phyloP scores from a whole-genome alignment of 2,113 vertebrate genomes.

The Seriola aureovittata region DNA sequence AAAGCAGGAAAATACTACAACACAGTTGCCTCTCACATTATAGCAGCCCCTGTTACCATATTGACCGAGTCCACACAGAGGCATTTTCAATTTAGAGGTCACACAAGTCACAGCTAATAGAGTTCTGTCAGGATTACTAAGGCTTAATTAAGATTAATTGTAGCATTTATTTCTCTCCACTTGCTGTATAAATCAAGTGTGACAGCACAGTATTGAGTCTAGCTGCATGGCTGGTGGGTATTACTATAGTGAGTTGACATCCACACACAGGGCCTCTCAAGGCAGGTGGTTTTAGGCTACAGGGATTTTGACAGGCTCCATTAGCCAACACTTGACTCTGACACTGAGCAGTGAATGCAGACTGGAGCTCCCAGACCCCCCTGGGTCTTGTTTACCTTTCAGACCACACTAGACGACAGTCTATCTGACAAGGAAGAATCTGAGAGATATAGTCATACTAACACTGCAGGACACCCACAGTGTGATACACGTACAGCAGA shows the following conservation, averaged over 20 bases:
- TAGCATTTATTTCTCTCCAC: constrained; percentile 67
- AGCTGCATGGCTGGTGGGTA: constrained; percentile 47
- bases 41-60: constrained; percentile 7
- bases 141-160: constrained; percentile 80
- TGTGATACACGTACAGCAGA: constrained; percentile 18
- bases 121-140: constrained; percentile 68
- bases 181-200: constrained; percentile 77
- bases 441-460: constrained; percentile 59
- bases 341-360: constrained; percentile 68
- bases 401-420: constrained; percentile 71
- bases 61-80: constrained; percentile 29
- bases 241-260: constrained; percentile 54
- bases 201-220: constrained; percentile 72
- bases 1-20: not conserved
- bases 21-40: constrained; percentile 14
- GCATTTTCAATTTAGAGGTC: constrained; percentile 66
- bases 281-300: constrained; percentile 74
- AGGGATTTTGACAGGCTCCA: constrained; percentile 76
- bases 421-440: constrained; percentile 71
- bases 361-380: constrained; percentile 65
- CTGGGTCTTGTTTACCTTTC: constrained; percentile 77
- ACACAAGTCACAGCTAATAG: constrained; percentile 60
- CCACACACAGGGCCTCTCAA: constrained; percentile 51
- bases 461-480: constrained; percentile 64
- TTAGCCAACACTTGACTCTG: constrained; percentile 76